Evolutionary conservation across 2,113 vertebrate species (phyloP).

Genomic region (Castor canadensis): DNA sequence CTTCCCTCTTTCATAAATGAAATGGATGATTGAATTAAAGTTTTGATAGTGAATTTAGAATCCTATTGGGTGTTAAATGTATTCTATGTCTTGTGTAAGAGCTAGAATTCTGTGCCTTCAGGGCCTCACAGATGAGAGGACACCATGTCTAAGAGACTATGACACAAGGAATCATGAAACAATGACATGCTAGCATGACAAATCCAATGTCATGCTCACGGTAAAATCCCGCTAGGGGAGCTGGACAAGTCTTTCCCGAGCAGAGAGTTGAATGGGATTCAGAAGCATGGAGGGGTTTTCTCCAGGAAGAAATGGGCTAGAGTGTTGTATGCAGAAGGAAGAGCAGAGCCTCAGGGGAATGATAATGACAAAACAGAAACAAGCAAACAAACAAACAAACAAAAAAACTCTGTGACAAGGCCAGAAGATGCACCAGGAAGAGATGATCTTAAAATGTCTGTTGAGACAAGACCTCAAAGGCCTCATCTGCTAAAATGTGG

Average conservation of each 20-base stretch:
- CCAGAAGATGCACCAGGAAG: not conserved
- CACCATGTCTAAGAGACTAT: not conserved
- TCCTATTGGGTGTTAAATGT: not conserved
- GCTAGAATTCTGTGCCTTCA: not conserved
- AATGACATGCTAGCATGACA: not conserved
- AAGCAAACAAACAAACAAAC: too few species aligned
- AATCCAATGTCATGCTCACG: not conserved
- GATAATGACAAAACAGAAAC: not conserved
- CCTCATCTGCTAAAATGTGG: not conserved
- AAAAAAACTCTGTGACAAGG: not conserved
- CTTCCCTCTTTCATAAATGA: not conserved
- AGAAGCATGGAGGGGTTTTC: not conserved
- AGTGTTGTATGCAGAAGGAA: not conserved
- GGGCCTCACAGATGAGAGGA: not conserved
- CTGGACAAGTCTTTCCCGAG: not conserved
- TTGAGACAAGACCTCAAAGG: not conserved
- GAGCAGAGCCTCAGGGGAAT: not conserved
- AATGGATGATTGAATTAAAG: not conserved
- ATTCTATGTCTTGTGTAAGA: not conserved
- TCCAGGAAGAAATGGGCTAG: not conserved
- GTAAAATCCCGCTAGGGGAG: not conserved
- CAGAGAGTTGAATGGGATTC: not conserved
- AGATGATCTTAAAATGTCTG: not conserved
- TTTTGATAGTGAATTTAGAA: not conserved
- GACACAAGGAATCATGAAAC: not conserved